Evolutionary conservation across 2,113 vertebrate species (phyloP), one percentile per base, ranked within the genome.

Genomic region (Ctenomys sociabilis): DNA sequence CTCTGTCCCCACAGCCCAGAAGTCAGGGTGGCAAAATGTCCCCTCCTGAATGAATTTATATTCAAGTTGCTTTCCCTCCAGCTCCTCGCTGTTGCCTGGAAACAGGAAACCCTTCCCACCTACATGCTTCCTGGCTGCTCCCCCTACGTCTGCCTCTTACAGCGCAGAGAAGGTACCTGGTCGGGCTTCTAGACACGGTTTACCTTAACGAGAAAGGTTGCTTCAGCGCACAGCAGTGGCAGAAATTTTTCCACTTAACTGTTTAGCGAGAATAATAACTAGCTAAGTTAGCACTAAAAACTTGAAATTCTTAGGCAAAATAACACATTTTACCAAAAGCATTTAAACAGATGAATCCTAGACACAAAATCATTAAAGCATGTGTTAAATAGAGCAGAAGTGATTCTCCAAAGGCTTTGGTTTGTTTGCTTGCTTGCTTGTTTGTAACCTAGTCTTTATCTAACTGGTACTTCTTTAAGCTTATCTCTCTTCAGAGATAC

Each of bases 51-150:
- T 96, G 95, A 95, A 96, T 97, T 97, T 90, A 95, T 90, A 96
- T 97, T 95, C 96, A 94, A 96, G 97, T 96, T 97, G 95, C 96
- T 97, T 95, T 97, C 94, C 37, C 70, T 94, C 95, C 73, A 98
- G 95, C 92, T 82, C 97, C 92, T 94, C 63, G 19, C 93, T 96
- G 97, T 97, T 97, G 97, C 97, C 96, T 97, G 96, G 97, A 97
- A 93, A 97, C 97, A 96, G 96, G 94, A 98, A 98, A 96, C 93
- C 96, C 96, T 97, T 97, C 97, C 97, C 96, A 98, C 97, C 97
- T 97, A 96, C 97, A 96, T 30, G 97, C 93, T 96, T 97, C 97
- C 97, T 92, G 97, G 95, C n/a, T 91, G 45, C 88, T 86, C 91
- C 94, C 95, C 84, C 81, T 72, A 49, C n/a, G 87, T 61, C 92